Conservation (phyloP, 2,113 vertebrate species). For the Osmerus mordax region DNA sequence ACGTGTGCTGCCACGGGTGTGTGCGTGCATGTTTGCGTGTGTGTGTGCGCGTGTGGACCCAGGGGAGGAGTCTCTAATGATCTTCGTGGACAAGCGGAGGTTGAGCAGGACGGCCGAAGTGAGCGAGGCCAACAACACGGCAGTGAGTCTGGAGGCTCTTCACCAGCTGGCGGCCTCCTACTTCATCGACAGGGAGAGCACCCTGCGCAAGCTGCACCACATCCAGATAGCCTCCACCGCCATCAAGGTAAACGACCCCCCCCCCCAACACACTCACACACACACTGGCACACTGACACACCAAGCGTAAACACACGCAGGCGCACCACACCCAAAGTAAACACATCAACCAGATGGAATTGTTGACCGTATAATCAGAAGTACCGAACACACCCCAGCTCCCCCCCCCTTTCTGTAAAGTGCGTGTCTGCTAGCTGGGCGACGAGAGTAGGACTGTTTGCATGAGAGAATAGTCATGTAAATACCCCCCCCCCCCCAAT, state of each 20-base stretch:
- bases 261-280: not conserved
- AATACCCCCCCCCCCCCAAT: too few species aligned
- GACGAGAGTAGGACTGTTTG: too few species aligned
- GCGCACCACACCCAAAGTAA: too few species aligned
- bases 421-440: too few species aligned
- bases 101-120: slow-evolving; percentile 69
- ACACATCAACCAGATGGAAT: too few species aligned
- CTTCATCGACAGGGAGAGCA: slow-evolving; percentile 80
- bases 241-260: slow-evolving; percentile 72
- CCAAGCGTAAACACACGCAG: too few species aligned
- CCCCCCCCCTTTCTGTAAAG: too few species aligned
- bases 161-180: slow-evolving; percentile 82
- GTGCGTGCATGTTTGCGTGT: not conserved
- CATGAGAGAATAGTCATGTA: too few species aligned
- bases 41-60: slow-evolving; percentile 6
- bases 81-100: slow-evolving; percentile 81
- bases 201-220: slow-evolving; percentile 77
- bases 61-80: slow-evolving; percentile 80
- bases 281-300: not conserved
- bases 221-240: slow-evolving; percentile 79
- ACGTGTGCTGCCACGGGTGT: not conserved
- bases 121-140: slow-evolving; percentile 71
- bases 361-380: too few species aligned
- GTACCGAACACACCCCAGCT: too few species aligned
- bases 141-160: slow-evolving; percentile 75